These are phyloP conservation scores for Drymonia ruficornis DNA, from an alignment of 2,888 invertebrate species.

Conservation along the genomic window DNA sequence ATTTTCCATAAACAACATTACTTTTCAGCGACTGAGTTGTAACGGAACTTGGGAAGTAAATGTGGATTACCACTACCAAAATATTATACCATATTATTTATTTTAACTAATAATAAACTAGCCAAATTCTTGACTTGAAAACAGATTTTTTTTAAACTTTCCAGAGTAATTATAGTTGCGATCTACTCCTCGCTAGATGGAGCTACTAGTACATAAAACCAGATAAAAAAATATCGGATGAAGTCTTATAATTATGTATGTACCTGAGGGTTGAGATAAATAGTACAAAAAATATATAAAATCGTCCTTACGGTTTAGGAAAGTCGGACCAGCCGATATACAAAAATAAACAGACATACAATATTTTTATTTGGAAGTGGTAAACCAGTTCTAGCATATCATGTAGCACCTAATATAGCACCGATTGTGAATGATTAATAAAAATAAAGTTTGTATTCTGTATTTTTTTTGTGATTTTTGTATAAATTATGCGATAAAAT, in stretches of 20 bases:
- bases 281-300: no score
- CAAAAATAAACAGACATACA: neutral
- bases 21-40: neutral
- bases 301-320: no score
- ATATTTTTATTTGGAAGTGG: conserved; percentile 12
- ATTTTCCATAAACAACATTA: neutral
- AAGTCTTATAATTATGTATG: neutral
- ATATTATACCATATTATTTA: neutral
- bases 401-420: conserved; percentile 70
- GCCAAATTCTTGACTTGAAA: no score
- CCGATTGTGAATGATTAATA: conserved; percentile 46
- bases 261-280: no score
- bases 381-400: conserved; percentile 26
- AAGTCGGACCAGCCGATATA: conserved; percentile 1
- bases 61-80: conserved; percentile 20
- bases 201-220: conserved; percentile 15
- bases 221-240: no score
- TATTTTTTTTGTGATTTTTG: conserved; percentile 17
- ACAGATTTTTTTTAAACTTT: no score
- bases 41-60: conserved; percentile 13
- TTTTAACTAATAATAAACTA: no score
- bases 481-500: conserved; percentile 16
- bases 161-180: no score
- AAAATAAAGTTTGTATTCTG: conserved; percentile 8
- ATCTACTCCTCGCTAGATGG: conserved; percentile 18